Evolutionary conservation across 2,797 vertebrate genomes (phyloP).

Genomic region (Molossus molossus): DNA sequence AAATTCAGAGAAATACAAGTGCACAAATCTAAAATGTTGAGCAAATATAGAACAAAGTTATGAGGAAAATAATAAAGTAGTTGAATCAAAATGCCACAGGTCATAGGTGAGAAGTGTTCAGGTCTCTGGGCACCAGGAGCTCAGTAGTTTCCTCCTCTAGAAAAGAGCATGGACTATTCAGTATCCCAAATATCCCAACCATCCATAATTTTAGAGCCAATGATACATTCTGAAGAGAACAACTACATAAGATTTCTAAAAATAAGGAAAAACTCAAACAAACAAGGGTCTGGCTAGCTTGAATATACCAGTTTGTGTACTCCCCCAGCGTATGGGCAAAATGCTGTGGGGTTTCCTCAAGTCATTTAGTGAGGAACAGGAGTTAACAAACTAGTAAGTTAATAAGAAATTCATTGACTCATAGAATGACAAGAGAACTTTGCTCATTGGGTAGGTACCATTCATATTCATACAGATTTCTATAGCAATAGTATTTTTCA

Average conservation of each 20-base stretch:
- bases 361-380: background rate
- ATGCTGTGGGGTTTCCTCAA: background rate
- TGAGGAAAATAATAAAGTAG: background rate
- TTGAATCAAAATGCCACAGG: background rate
- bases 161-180: background rate
- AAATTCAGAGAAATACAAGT: background rate
- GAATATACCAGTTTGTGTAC: background rate
- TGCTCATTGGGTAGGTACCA: background rate
- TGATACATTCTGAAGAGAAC: background rate
- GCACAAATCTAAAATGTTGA: constrained; percentile 7
- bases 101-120: background rate
- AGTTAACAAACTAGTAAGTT: constrained; percentile 27
- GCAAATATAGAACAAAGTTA: background rate
- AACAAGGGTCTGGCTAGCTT: background rate
- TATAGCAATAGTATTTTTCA: background rate
- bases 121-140: background rate
- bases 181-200: constrained; percentile 4
- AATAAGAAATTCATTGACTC: constrained; percentile 12
- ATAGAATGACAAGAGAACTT: background rate
- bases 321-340: background rate
- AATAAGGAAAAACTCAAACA: constrained; percentile 40
- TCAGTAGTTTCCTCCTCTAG: background rate
- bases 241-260: background rate
- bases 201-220: background rate
- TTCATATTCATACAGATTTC: background rate